A percentile compares a stretch with the other conserved stretches of the same genome.
Conservation (phyloP, 2,113 vertebrate genomes). For the Hyperopisus bebe region DNA sequence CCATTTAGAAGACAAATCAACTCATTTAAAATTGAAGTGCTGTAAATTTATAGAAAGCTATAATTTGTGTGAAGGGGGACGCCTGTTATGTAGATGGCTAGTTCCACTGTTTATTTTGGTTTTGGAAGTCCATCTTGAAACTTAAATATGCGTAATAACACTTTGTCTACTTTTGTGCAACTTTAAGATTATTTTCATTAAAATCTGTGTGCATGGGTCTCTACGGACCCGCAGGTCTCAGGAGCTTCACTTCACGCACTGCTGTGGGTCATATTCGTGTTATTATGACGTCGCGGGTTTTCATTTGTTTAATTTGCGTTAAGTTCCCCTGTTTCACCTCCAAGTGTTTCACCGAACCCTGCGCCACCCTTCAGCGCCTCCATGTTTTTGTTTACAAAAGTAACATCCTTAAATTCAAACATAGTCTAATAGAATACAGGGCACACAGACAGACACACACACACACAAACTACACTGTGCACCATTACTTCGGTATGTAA, state of each 20-base stretch:
- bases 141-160: background rate
- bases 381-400: background rate
- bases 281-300: background rate
- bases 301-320: background rate
- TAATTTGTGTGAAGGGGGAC: background rate
- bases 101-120: background rate
- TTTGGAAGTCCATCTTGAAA: background rate
- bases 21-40: background rate
- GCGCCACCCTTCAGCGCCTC: background rate
- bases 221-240: background rate
- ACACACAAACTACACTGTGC: constrained; percentile 14
- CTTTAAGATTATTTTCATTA: background rate
- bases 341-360: background rate
- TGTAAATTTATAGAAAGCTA: background rate
- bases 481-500: constrained; percentile 16
- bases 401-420: background rate
- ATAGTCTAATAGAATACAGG: background rate
- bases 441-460: constrained; percentile 6
- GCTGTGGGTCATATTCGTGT: background rate
- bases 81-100: background rate
- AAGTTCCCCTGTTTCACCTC: background rate
- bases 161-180: background rate
- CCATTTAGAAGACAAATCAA: background rate
- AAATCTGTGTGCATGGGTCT: background rate
- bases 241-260: background rate